Conservation (phyloP, 2,113 vertebrate species). For the Rhynchomys soricoides region DNA sequence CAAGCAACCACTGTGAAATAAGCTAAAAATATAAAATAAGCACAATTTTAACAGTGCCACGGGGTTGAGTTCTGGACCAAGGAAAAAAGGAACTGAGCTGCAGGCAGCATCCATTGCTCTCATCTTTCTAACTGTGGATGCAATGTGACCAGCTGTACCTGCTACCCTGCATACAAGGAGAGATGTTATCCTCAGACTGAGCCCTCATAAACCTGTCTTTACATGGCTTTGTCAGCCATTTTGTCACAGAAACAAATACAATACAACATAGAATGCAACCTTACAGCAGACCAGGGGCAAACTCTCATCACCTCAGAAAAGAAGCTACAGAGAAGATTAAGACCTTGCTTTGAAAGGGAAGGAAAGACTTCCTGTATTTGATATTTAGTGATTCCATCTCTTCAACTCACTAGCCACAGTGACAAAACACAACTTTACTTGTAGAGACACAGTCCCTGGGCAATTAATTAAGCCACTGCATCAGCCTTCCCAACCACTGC, state of each 20-base stretch:
- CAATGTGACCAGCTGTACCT: neutral
- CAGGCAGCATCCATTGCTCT: neutral
- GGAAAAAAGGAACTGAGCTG: neutral
- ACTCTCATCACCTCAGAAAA: neutral
- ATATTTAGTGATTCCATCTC: neutral
- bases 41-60: neutral
- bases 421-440: slow-evolving; percentile 53
- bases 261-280: neutral
- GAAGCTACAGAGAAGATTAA: neutral
- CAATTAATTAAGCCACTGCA: slow-evolving; percentile 41
- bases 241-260: neutral
- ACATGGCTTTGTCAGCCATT: neutral
- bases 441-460: neutral
- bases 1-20: neutral
- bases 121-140: neutral
- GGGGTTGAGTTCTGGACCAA: neutral
- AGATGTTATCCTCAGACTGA: neutral
- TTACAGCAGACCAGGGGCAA: neutral
- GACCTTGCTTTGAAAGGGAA: neutral
- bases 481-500: slow-evolving; percentile 14
- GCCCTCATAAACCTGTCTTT: neutral
- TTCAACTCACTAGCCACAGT: neutral
- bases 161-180: neutral
- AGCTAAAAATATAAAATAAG: slow-evolving; percentile 47
- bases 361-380: neutral